phyloP scores from a whole-genome alignment of 2,888 invertebrate species.

The Blomia tropicalis region DNA sequence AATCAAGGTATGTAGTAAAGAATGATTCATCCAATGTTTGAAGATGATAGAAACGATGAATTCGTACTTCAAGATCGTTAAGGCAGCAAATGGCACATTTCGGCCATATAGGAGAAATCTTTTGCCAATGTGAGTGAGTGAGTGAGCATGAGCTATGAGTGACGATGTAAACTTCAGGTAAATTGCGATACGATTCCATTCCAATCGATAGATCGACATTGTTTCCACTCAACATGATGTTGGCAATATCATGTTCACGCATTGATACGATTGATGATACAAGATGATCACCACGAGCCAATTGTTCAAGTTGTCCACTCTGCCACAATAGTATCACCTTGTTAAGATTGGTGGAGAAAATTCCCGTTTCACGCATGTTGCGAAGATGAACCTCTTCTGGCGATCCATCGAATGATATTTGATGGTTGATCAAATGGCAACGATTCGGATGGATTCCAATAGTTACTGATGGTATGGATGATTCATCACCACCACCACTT shows the following conservation, averaged over 20 bases:
- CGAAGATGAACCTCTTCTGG: conserved; percentile 59
- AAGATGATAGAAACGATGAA: conserved; percentile 87
- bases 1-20: neutral
- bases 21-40: conserved; percentile 40
- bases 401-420: conserved; percentile 45
- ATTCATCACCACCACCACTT: no score
- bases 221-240: no score
- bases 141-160: no score
- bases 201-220: no score
- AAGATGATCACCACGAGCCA: conserved; percentile 35
- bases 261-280: conserved; percentile 19
- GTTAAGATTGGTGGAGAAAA: conserved; percentile 69
- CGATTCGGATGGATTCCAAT: no score
- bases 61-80: conserved; percentile 72
- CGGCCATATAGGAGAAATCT: conserved; percentile 66
- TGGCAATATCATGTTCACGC: neutral
- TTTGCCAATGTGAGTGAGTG: no score
- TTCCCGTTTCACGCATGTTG: conserved; percentile 75
- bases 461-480: no score
- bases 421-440: no score
- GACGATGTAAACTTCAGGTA: conserved; percentile 23
- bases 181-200: neutral
- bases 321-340: conserved; percentile 73
- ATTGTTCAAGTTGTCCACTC: conserved; percentile 57
- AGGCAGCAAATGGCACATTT: conserved; percentile 75